Evolutionary conservation across 2,113 vertebrate genomes (phyloP).

Genomic region (Nematolebias whitei): DNA sequence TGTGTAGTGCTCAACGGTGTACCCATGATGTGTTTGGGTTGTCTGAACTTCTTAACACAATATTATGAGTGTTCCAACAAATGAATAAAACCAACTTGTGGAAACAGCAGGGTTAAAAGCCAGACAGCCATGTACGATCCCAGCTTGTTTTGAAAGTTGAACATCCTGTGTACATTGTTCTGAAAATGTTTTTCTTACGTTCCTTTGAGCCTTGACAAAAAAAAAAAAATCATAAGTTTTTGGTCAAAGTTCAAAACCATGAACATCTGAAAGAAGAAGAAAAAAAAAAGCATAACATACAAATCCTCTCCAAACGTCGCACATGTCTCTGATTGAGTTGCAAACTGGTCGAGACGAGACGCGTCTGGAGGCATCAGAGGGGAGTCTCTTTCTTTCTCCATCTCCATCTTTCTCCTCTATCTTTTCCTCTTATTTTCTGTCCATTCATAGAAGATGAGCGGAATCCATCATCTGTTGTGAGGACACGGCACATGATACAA

Average conservation of each 20-base stretch:
- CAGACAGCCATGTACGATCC: conserved; percentile 65
- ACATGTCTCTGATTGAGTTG: conserved; percentile 79
- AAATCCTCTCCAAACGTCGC: conserved; percentile 58
- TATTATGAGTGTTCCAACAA: conserved; percentile 58
- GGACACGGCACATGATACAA: conserved; percentile 73
- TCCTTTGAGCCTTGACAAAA: conserved; percentile 68
- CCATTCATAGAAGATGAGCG: conserved; percentile 50
- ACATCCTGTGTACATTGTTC: conserved; percentile 74
- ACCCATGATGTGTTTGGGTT: conserved; percentile 43
- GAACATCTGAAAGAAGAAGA: conserved; percentile 45
- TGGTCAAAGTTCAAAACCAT: conserved; percentile 78
- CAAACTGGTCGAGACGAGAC: conserved; percentile 69
- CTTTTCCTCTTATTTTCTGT: conserved; percentile 45
- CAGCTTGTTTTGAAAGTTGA: conserved; percentile 77
- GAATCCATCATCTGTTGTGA: conserved; percentile 81
- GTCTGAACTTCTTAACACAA: conserved; percentile 49
- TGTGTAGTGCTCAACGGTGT: conserved; percentile 6
- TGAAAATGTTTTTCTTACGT: conserved; percentile 66
- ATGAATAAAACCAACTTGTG: conserved; percentile 68
- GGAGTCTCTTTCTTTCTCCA: conserved; percentile 57
- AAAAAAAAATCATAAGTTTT: conserved; percentile 80
- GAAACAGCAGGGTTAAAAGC: conserved; percentile 62
- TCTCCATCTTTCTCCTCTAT: conserved; percentile 20
- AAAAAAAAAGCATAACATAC: conserved; percentile 56
- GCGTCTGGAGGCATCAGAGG: conserved; percentile 61